Evolutionary conservation across 1,140 invertebrate species (phyloP).

Genomic region (Bombus huntii): DNA sequence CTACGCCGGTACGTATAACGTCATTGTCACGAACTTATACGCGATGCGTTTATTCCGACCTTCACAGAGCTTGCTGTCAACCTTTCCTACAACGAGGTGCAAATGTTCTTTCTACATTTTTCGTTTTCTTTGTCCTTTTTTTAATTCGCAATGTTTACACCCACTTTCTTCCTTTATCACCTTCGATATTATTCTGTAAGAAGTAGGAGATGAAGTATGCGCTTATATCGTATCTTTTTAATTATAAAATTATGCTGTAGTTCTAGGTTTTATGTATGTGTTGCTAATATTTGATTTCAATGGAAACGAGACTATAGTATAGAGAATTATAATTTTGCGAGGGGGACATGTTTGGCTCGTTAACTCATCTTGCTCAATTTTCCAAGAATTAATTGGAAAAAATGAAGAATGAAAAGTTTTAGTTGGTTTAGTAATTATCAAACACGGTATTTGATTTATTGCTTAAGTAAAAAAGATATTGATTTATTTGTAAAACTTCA

Average conservation of each 20-base stretch:
- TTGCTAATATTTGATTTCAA: not conserved
- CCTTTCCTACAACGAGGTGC: slow-evolving; percentile 20
- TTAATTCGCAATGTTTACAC: not conserved
- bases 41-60: slow-evolving; percentile 56
- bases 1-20: slow-evolving; percentile 52
- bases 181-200: not conserved
- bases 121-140: not conserved
- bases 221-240: not conserved
- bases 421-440: too few species aligned
- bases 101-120: slow-evolving; percentile 4
- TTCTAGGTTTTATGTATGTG: not conserved
- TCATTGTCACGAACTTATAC: slow-evolving; percentile 60
- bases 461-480: too few species aligned
- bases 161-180: not conserved
- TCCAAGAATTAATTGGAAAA: too few species aligned
- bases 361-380: too few species aligned
- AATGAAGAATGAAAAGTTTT: too few species aligned
- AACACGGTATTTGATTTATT: too few species aligned
- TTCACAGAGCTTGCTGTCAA: slow-evolving; percentile 28
- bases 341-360: too few species aligned
- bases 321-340: not conserved
- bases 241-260: not conserved
- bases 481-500: too few species aligned
- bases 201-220: not conserved
- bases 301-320: not conserved